A percentile compares a stretch with the other conserved stretches of the same genome.
phyloP scores from a whole-genome alignment of 2,888 invertebrate species.

The Heliconius ethilla region DNA sequence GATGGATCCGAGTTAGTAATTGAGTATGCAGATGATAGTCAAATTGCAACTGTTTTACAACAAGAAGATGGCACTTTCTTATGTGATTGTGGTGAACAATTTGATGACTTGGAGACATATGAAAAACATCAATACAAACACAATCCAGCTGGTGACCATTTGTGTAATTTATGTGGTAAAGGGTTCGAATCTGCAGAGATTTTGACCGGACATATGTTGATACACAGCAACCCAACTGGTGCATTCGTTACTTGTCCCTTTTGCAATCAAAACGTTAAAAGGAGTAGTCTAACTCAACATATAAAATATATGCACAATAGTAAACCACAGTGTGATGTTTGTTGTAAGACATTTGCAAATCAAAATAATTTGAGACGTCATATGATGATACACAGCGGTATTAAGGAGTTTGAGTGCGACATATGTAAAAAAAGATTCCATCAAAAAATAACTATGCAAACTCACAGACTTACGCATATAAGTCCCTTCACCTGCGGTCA shows the following conservation, averaged over 20 bases:
- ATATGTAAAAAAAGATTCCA: conserved; percentile 74
- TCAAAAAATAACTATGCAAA: conserved; percentile 79
- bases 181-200: conserved; percentile 76
- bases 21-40: conserved; percentile 73
- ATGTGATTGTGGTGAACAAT: conserved; percentile 75
- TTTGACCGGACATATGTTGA: conserved; percentile 72
- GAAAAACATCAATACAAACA: conserved; percentile 73
- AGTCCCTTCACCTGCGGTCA: conserved; percentile 66
- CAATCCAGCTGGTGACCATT: conserved; percentile 66
- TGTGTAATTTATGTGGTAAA: conserved; percentile 75
- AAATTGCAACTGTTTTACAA: conserved; percentile 69
- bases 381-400: conserved; percentile 76
- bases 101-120: conserved; percentile 68
- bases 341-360: conserved; percentile 76
- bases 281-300: conserved; percentile 73
- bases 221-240: conserved; percentile 64
- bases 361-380: conserved; percentile 77
- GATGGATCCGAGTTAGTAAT: conserved; percentile 75
- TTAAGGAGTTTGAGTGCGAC: conserved; percentile 75
- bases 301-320: conserved; percentile 76
- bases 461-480: conserved; percentile 72
- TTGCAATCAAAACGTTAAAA: conserved; percentile 67
- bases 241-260: conserved; percentile 69
- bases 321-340: conserved; percentile 70
- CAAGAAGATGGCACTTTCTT: conserved; percentile 72